Evolutionary conservation across 2,888 invertebrate species (phyloP).

Genomic region (Mesorhabditis spiculigera): DNA sequence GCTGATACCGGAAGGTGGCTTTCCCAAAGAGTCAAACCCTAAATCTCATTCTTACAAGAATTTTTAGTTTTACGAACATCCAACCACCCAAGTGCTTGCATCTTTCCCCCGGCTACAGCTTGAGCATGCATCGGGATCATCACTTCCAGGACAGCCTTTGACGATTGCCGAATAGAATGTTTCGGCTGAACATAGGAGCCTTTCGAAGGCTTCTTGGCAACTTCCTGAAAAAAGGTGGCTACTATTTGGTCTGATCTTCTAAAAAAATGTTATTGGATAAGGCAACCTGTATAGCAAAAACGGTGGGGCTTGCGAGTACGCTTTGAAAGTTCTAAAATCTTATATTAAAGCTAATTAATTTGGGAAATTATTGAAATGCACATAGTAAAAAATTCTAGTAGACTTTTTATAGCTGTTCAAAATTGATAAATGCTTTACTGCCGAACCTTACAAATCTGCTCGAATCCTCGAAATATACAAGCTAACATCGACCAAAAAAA

Average conservation of each 20-base stretch:
- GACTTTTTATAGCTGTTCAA: too few species aligned
- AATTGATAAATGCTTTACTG: too few species aligned
- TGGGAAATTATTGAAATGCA: too few species aligned
- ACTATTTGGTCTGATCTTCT: neutral
- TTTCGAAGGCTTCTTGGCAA: conserved; percentile 5
- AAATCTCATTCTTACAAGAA: conserved; percentile 6
- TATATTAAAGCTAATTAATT: too few species aligned
- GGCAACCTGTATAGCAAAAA: too few species aligned
- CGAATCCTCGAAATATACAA: too few species aligned
- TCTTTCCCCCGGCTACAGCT: conserved; percentile 38
- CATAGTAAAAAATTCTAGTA: too few species aligned
- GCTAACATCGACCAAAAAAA: too few species aligned
- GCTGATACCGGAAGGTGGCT: conserved; percentile 56
- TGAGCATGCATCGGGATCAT: conserved; percentile 29
- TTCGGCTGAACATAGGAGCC: conserved; percentile 12
- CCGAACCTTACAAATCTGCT: too few species aligned
- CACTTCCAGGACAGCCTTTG: conserved; percentile 13
- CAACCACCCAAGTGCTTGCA: conserved; percentile 43
- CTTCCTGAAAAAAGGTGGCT: neutral
- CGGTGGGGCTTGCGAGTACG: too few species aligned
- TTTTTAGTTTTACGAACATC: conserved; percentile 29
- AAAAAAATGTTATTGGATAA: too few species aligned
- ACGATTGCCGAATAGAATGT: conserved; percentile 13
- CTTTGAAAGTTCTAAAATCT: too few species aligned
- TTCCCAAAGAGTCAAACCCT: conserved; percentile 58